A percentile compares a stretch with the other conserved stretches of the same genome.
These are phyloP conservation scores for Colius striatus DNA, from an alignment of 2,113 vertebrate genomes.

Conservation along the genomic window DNA sequence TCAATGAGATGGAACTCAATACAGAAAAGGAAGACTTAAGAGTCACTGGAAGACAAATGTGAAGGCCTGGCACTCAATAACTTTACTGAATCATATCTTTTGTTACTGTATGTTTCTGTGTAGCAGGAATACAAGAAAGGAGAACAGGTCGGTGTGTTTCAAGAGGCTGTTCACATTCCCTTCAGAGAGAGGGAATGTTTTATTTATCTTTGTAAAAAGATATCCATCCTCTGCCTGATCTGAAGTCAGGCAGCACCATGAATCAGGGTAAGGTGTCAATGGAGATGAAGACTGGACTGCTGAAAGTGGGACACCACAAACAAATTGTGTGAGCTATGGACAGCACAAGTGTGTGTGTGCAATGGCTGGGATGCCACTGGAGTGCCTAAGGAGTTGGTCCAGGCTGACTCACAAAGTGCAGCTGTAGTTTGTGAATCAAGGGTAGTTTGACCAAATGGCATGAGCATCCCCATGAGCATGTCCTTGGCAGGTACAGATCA, in stretches of 20 bases:
- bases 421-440: neutral
- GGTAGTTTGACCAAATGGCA: neutral
- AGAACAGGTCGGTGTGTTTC: neutral
- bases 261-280: neutral
- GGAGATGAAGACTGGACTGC: neutral
- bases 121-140: neutral
- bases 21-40: slow-evolving; percentile 67
- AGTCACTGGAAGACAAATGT: slow-evolving; percentile 75
- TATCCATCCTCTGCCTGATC: neutral
- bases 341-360: neutral
- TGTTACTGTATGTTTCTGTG: slow-evolving; percentile 14
- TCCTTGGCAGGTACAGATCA: neutral
- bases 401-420: neutral
- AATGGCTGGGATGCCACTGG: neutral
- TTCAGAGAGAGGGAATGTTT: neutral
- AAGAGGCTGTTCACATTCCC: neutral
- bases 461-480: neutral
- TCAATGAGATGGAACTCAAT: slow-evolving; percentile 76
- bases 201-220: slow-evolving; percentile 27
- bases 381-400: too few species aligned
- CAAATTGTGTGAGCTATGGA: neutral
- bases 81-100: slow-evolving; percentile 64
- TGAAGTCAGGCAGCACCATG: neutral
- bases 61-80: slow-evolving; percentile 68
- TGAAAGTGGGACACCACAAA: neutral